Evolutionary conservation across 1,140 invertebrate species (phyloP), one percentile per base, ranked within the genome.

Genomic region (Chrysoperla carnea): DNA sequence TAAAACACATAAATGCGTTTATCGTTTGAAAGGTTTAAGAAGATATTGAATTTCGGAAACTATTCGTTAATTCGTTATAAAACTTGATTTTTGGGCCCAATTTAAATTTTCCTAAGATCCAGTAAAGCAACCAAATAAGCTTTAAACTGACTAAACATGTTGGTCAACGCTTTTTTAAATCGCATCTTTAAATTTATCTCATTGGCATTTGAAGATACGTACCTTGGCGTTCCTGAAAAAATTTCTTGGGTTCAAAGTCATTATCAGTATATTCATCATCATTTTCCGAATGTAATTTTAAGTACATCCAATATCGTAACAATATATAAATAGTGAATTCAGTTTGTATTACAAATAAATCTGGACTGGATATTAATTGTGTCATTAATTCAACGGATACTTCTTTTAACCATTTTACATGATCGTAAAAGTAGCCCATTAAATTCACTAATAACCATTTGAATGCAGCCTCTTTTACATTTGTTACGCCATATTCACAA

Each of bases 271-370:
- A 44, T 15, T 48, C 48, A 6, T 42, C 39, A 9, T 50, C 48
- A 8, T 46, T 37, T 41, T 61, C 45, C 12, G 58, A 57, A 47
- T 67, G 57, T 42, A 66, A 42, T 43, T 62, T 60, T 12, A 76
- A 44, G 45, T 69, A 76, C 45, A 75, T 62, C 80, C 81, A 84
- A 27, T 70, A 67, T 39, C 79, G 73, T 11, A 87, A 55, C 56
- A 85, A 60, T 44, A 76, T 73, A 50, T 86, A 87, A 29, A 86
- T 59, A 33, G 81, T 81, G 56, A 82, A 84, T 61, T 88, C 84
- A 4, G 83, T 84, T 58, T 86, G 82, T 61, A 84, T 75, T 1
- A 81, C 80, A 52, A 78, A 76, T 31, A 88, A 62, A 45, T 80
- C 68, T 6, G 73, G 69, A 59, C 75, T 73, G 4, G 61, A 56